Evolutionary conservation across 2,888 invertebrate species (phyloP), one percentile per base, ranked within the genome.

Genomic region (Meandrusa payeni): DNA sequence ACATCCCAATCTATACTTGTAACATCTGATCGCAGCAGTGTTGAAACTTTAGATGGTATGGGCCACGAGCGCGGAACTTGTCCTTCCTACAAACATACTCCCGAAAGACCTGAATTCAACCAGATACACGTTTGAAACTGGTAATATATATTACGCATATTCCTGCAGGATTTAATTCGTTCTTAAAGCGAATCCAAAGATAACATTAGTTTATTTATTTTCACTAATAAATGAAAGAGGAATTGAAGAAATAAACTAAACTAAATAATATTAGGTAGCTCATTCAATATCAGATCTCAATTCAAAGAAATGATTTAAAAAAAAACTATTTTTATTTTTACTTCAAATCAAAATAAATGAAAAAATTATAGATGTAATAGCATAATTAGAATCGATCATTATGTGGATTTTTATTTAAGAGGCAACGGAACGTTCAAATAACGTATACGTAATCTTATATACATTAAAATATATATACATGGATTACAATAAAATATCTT

Each of bases 111-210:
- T 51, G 79, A 83, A 46, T 81, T 72, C 47, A 79, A 87, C 72
- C 91, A 91, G 75, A 91, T 91, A 65, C 91, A 91, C 55, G 91
- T 91, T 55, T 91, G 90, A 85, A 9, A 13, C 13, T 2, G 11
- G 5, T 27, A 27, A 27, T 12, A 27, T 5, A 5, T 24, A 24
- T 4, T 5, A 2, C 11, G 5, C 6, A 7, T 11, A 11, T 27
- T 5, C 24, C 7, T 2, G 13, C 32, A 32, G 6, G 3, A 29
- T 45, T 42, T 19, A 24, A 7, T 28, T 29, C 17, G 29, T 1
- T 20, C 7, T 29, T 29, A 29, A 19, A 20, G 11, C 9, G n/a
- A 23, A 11, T 29, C 1, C 3, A 17, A 17, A 15, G n/a, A 11
- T 17, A n/a, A 2, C 10, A 6, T 7, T 22, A 10, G 5, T 15